A percentile compares a stretch with the other conserved stretches of the same genome.
Conservation (phyloP, 1,140 invertebrate genomes). For the Euura lappo region DNA sequence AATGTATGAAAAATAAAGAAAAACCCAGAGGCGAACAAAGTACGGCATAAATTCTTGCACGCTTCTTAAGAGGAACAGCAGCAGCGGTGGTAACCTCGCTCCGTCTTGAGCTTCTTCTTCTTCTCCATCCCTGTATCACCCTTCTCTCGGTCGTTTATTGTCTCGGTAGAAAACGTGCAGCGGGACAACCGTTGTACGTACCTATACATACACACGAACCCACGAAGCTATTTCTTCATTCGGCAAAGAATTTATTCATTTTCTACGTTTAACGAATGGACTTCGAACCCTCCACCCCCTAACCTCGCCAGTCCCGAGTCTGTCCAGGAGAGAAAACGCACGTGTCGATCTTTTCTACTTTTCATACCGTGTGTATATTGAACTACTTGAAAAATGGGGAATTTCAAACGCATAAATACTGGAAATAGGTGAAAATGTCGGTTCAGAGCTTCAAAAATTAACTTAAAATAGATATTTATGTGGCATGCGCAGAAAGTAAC, state of each 20-base stretch:
- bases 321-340: too few species aligned
- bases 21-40: not conserved
- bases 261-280: not conserved
- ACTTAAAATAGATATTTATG: too few species aligned
- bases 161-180: slow-evolving; percentile 10
- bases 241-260: slow-evolving; percentile 1
- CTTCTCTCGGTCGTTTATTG: slow-evolving; percentile 5
- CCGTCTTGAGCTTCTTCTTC: slow-evolving; percentile 9
- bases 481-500: too few species aligned
- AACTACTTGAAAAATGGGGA: too few species aligned
- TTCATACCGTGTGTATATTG: too few species aligned
- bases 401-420: too few species aligned
- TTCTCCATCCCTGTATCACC: slow-evolving; percentile 11
- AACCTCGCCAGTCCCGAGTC: not conserved
- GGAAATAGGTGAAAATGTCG: too few species aligned
- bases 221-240: slow-evolving; percentile 7
- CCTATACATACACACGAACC: not conserved
- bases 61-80: slow-evolving; percentile 18
- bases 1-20: not conserved
- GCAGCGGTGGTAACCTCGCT: slow-evolving; percentile 8
- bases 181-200: too few species aligned
- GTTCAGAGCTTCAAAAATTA: too few species aligned
- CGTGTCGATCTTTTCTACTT: too few species aligned
- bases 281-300: not conserved
- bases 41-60: slow-evolving; percentile 18